These are phyloP conservation scores for Acleris emargana DNA, from an alignment of 2,888 invertebrate genomes.

Conservation along the genomic window DNA sequence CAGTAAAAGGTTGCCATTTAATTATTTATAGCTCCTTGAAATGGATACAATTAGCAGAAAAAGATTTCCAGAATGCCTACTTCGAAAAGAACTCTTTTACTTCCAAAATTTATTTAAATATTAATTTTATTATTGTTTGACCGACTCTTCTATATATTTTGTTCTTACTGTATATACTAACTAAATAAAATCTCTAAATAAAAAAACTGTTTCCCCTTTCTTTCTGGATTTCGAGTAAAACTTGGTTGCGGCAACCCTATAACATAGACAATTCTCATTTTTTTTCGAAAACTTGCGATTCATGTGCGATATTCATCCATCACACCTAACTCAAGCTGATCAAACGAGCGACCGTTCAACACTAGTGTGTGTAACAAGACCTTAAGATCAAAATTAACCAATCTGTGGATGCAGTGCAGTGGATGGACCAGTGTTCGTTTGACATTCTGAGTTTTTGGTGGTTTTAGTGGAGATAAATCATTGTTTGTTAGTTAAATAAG, in stretches of 20 bases:
- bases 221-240: neutral
- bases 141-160: too few relatives aligned
- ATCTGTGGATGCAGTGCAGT: constrained; percentile 41
- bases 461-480: constrained; percentile 60
- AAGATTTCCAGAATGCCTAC: too few relatives aligned
- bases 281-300: neutral
- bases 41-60: too few relatives aligned
- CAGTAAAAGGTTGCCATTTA: too few relatives aligned
- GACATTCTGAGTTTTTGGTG: constrained; percentile 60
- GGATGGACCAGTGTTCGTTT: constrained; percentile 41
- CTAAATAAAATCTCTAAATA: too few relatives aligned
- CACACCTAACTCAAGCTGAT: neutral
- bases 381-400: constrained; percentile 34
- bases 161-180: too few relatives aligned
- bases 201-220: neutral
- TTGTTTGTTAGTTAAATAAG: constrained; percentile 59
- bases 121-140: too few relatives aligned
- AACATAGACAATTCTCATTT: constrained; percentile 3
- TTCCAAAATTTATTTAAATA: too few relatives aligned
- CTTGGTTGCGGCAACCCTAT: neutral
- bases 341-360: neutral
- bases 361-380: constrained; percentile 2
- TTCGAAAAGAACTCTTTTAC: too few relatives aligned
- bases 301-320: constrained; percentile 2
- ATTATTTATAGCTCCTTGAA: too few relatives aligned